Evolutionary conservation across 30 jellyfish, hydroid and myxozoan species (phyloP), one percentile per base, ranked within the genome.

Genomic region (Pseudorhiza aurosa): DNA sequence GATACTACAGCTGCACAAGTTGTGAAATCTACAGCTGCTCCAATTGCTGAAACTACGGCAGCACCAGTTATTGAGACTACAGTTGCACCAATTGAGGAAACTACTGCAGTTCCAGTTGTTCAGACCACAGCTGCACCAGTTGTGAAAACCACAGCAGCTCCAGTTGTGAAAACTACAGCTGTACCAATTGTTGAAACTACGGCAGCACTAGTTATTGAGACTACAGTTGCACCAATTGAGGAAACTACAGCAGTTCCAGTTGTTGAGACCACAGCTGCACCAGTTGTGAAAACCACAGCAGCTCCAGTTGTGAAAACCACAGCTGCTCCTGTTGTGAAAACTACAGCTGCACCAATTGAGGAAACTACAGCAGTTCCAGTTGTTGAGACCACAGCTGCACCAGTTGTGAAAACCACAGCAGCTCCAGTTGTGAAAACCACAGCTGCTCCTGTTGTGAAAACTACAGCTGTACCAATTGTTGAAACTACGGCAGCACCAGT

Each of bases 351-450:
- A 0, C 77, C 77, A 24, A 60, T 74, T 39, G 58, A 22, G 21
- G 85, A 18, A 70, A 50, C 85, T 6, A 50, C 85, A 0, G 78
- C 33, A 6, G 79, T 57, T 24, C 72, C 85, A 42, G 85, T 50
- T 27, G 72, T 71, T 42, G 80, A 65, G 35, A 65, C 80, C 0
- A 65, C 80, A 28, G 80, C 80, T 32, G 80, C 56, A 6, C 80
- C 80, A 14, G 75, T n/a, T 17, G 29, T 56, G 3, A 39, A 32
- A 25, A 59, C 84, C 36, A 70, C 84, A 9, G 70, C 71, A 11
- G 84, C 84, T 27, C 84, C 84, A 36, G 51, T 46, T 40, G 73
- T 70, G 4, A 74, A 70, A 40, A 70, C 84, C 33, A 70, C 84
- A 1, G 84, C 84, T 1, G 70, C 71, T 42, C 84, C 73, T n/a